Conservation (phyloP, 2,797 vertebrate genomes). For the Rhynchonycteris naso region DNA sequence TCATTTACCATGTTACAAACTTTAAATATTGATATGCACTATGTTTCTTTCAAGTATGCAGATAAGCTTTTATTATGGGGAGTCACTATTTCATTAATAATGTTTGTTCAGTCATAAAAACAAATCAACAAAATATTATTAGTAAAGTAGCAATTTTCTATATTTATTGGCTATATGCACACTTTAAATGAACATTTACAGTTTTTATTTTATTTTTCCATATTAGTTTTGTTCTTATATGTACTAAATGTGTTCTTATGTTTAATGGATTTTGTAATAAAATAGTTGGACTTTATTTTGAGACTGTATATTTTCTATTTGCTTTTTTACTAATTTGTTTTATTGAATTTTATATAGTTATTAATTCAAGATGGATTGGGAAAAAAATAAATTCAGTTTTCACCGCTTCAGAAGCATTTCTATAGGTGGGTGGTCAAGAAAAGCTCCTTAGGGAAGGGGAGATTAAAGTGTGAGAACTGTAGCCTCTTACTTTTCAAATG, state of each 20-base stretch:
- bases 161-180: neutral
- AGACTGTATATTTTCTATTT: constrained; percentile 28
- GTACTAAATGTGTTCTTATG: neutral
- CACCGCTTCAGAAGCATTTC: neutral
- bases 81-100: constrained; percentile 11
- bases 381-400: neutral
- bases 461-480: neutral
- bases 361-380: neutral
- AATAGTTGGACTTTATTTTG: constrained; percentile 23
- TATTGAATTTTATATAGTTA: constrained; percentile 18
- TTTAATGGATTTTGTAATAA: constrained; percentile 33
- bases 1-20: neutral
- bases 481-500: neutral
- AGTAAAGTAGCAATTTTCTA: neutral
- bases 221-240: neutral
- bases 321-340: neutral
- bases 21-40: neutral
- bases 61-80: neutral
- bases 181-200: neutral
- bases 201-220: neutral
- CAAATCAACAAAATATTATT: neutral
- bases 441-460: neutral
- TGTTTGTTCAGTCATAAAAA: neutral
- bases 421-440: neutral
- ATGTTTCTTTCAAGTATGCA: neutral